Evolutionary conservation across 2,888 invertebrate genomes (phyloP).

Genomic region (Trissoscelio sp.): DNA sequence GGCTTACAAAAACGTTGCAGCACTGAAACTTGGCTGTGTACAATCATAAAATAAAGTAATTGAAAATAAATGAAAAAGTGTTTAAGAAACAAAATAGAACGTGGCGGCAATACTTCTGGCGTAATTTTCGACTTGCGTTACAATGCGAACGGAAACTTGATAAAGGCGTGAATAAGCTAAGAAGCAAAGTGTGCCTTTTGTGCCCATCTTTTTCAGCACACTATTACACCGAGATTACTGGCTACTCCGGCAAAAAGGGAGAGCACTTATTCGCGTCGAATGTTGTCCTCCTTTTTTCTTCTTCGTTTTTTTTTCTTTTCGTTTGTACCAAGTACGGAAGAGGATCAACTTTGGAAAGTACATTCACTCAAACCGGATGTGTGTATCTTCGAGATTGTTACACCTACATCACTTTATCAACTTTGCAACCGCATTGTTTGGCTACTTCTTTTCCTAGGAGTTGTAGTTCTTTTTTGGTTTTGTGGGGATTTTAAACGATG

Average conservation of each 20-base stretch:
- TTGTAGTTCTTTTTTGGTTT: too few relatives aligned
- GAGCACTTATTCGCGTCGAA: conserved; percentile 52
- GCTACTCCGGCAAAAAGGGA: conserved; percentile 44
- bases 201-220: conserved; percentile 67
- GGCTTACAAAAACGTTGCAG: conserved; percentile 17
- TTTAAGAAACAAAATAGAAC: conserved; percentile 46
- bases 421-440: conserved; percentile 19
- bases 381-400: conserved; percentile 22
- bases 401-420: conserved; percentile 29
- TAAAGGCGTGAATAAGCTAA: conserved; percentile 68
- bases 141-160: conserved; percentile 65
- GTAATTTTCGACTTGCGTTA: conserved; percentile 57
- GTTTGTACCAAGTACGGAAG: conserved; percentile 30
- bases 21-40: conserved; percentile 20
- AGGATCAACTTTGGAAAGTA: conserved; percentile 58
- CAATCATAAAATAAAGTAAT: conserved; percentile 52
- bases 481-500: too few relatives aligned
- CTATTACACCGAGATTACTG: conserved; percentile 62
- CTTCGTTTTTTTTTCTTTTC: conserved; percentile 18
- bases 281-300: conserved; percentile 40
- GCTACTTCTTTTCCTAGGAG: conserved; percentile 2
- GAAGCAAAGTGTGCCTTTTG: conserved; percentile 73
- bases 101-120: conserved; percentile 35
- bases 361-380: conserved; percentile 36
- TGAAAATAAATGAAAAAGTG: conserved; percentile 58